Percentiles rank a stretch among this genome's conserved stretches.
phyloP scores from a whole-genome alignment of 2,113 vertebrate species.

The Taxidea taxus region DNA sequence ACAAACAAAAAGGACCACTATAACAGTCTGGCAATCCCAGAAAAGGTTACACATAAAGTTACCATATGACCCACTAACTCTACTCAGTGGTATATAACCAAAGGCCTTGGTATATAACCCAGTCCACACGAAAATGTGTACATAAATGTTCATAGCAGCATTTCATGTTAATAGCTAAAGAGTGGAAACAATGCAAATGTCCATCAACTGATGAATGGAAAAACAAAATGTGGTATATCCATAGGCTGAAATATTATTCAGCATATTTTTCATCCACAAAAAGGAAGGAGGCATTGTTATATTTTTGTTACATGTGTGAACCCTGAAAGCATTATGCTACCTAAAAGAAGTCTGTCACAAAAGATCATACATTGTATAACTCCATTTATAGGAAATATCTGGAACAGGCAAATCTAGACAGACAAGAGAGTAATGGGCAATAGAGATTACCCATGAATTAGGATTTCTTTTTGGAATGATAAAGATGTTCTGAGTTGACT shows the following conservation, averaged over 20 bases:
- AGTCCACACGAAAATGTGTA: neutral
- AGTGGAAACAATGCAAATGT: neutral
- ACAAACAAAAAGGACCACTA: constrained; percentile 15
- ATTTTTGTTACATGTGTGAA: neutral
- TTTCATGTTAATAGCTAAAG: neutral
- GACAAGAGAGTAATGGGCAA: neutral
- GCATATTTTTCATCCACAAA: neutral
- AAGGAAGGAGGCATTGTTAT: neutral
- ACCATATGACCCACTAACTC: neutral
- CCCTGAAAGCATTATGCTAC: constrained; percentile 3
- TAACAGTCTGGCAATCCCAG: neutral
- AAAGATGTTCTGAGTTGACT: neutral
- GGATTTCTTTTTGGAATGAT: neutral
- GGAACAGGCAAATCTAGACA: neutral
- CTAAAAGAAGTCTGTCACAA: constrained; percentile 28
- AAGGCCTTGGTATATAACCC: constrained; percentile 28
- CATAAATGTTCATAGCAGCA: neutral
- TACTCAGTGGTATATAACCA: neutral
- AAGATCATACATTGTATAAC: neutral
- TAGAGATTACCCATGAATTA: neutral
- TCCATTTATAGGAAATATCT: neutral
- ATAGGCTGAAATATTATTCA: neutral
- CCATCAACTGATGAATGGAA: neutral
- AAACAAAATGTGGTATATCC: constrained; percentile 1
- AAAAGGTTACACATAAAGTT: constrained; percentile 25